Evolutionary conservation across 1,140 invertebrate species (phyloP), one percentile per base, ranked within the genome.

Genomic region (Drosophila chauvacae): DNA sequence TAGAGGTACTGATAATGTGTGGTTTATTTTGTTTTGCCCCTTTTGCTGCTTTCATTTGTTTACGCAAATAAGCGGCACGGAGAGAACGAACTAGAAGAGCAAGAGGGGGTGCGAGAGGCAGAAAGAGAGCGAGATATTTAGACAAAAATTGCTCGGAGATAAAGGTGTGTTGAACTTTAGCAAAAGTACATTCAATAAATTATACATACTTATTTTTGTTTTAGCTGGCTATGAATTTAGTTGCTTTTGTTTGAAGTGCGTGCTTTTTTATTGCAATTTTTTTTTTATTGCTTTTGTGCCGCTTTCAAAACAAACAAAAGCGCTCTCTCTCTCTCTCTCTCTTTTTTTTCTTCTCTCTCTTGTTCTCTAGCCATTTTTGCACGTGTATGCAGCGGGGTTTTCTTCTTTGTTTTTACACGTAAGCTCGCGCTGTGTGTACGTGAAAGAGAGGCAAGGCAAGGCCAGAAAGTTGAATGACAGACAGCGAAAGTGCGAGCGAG

Each of bases 131-230:
- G 18, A 26, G 39, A 28, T 13, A 44, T 39, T 68, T 68, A 51
- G 61, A 47, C 39, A 58, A 26, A 72, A 50, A 77, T 66, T 42
- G 41, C 20, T n/a, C 28, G 20, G 33, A 58, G 83, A 87, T 87
- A 87, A 87, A 87, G 74, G 83, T 87, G 51, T 87, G 84, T 88
- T 87, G 83, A 87, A 87, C 83, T 88, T 82, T 80, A 64, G 62
- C 66, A 76, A 82, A 82, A 64, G 61, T 77, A 77, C 55, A 55
- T 69, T 77, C 37, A 59, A 77, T 59, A 65, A 74, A 74, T 74
- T 76, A 65, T 51, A 65, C 44, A 65, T 65, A 57, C 64, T 66
- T 58, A 66, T 65, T 65, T 75, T 56, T 20, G 37, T 42, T 62
- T 53, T 71, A 71, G 55, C 70, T 48, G 39, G 65, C 45, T 42